phyloP scores from a whole-genome alignment of 1,140 invertebrate genomes.

The Thalassaphorura encarpata region DNA sequence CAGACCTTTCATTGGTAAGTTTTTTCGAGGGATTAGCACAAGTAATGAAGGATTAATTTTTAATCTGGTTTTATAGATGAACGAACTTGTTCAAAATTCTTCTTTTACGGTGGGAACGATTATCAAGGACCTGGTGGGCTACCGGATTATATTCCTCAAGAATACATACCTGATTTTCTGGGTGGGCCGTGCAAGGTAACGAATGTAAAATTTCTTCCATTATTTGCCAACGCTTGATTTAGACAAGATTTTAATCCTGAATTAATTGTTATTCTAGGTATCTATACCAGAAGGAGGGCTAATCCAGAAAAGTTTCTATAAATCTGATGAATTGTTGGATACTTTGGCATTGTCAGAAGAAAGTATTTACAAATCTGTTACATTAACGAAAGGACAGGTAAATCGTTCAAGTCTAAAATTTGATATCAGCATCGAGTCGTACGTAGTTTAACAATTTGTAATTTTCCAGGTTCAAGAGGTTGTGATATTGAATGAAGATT shows the following conservation, averaged over 20 bases:
- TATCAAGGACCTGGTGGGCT: slow-evolving; percentile 66
- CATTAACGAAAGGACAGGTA: slow-evolving; percentile 51
- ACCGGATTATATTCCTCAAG: slow-evolving; percentile 71
- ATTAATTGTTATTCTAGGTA: slow-evolving; percentile 46
- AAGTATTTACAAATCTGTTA: slow-evolving; percentile 60
- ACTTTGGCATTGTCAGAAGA: slow-evolving; percentile 52
- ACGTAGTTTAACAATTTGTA: slow-evolving; percentile 2
- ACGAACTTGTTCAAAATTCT: slow-evolving; percentile 85
- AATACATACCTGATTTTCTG: slow-evolving; percentile 84
- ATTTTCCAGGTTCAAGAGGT: slow-evolving; percentile 65
- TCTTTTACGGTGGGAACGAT: slow-evolving; percentile 84
- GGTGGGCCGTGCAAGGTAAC: slow-evolving; percentile 75
- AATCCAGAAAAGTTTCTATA: slow-evolving; percentile 80
- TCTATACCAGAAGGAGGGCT: slow-evolving; percentile 74
- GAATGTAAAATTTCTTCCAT: background rate
- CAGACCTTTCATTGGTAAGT: slow-evolving; percentile 79
- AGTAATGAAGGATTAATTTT: slow-evolving; percentile 12
- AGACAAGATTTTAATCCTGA: background rate
- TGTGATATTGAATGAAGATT: slow-evolving; percentile 67
- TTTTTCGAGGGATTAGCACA: slow-evolving; percentile 1
- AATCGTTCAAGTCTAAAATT: slow-evolving; percentile 2
- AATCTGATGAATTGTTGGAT: slow-evolving; percentile 53
- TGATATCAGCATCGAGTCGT: slow-evolving; percentile 9
- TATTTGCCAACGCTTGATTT: too few species aligned
- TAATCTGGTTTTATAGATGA: slow-evolving; percentile 56